Base-by-base conservation (phyloP, 2,113 vertebrate species). In the Hemicordylus capensis region DNA sequence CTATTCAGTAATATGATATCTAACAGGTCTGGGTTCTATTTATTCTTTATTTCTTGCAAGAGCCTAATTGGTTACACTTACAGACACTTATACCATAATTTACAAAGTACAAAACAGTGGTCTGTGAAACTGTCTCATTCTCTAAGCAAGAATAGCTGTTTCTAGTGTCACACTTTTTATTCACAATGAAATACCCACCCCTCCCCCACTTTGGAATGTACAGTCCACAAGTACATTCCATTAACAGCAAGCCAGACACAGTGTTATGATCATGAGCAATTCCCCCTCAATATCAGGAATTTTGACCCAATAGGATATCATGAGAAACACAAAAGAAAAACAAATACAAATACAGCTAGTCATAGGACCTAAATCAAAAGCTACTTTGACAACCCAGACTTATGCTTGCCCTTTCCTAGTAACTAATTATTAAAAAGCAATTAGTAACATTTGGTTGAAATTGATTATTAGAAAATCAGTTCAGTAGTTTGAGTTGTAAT, bases 341-440 rank as follows among this genome's bases (percentile, higher is more conserved):
- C 70, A 90, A 86, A 34, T 75, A 89, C 81, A 93, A 94, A 88
- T 42, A 20, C 31, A 20, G 28, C 28, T 61, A 42, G 19, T 5
- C 39, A 63, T 20, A 74, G 54, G 20, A 85, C 37, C 88, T 64
- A 85, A 87, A 90, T 86, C 72, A 78, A 46, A 9, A 66, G 12
- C 59, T 81, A 58, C 4, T 75, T 34, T 80, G 54, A 80, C n/a
- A 80, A 39, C 9, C 67, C 4, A 78, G 46, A n/a, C 44, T 51
- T 48, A n/a, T 44, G n/a, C 10, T 3, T 61, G 28, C 22, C 26
- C 84, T 91, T 91, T 90, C 74, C 85, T 17, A 87, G 26, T 7
- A 81, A 61, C 10, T 93, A 88, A 89, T 74, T 64, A 84, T 42
- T n/a, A 90, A 90, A 87, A 11, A 80, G 54, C 39, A 88, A 91